Evolutionary conservation across 2,797 vertebrate genomes (phyloP).

Genomic region (Chloroceryle inda): DNA sequence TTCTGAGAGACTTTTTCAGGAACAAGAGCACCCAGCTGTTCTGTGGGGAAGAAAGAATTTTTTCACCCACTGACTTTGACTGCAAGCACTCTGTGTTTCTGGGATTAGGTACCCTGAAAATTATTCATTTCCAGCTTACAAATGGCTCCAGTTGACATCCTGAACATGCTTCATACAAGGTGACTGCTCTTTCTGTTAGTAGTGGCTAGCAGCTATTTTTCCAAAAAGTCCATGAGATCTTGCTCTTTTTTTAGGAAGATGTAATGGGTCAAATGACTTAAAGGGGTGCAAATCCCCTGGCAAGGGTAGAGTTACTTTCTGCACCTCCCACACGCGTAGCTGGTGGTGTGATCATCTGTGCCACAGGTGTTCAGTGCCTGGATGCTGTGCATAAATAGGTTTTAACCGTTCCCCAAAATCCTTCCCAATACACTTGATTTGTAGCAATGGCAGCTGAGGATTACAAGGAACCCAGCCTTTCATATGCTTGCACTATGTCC

Average conservation of each 20-base stretch:
- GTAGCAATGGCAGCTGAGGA: slow-evolving; percentile 62
- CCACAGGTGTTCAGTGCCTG: slow-evolving; percentile 27
- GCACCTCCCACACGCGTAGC: slow-evolving; percentile 4
- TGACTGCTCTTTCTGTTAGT: background rate
- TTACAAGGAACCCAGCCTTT: slow-evolving; percentile 39
- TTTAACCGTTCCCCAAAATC: slow-evolving; percentile 54
- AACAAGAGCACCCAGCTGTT: background rate
- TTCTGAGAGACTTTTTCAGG: background rate
- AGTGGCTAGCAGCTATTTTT: slow-evolving; percentile 8
- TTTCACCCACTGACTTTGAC: background rate
- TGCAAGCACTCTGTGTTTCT: background rate
- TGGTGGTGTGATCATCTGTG: background rate
- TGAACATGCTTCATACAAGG: background rate
- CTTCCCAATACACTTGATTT: slow-evolving; percentile 57
- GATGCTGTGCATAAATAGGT: slow-evolving; percentile 40
- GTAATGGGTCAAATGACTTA: slow-evolving; percentile 20
- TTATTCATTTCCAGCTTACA: background rate
- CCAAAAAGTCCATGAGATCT: background rate
- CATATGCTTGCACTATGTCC: background rate
- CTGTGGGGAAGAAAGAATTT: background rate
- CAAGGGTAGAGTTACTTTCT: slow-evolving; percentile 34
- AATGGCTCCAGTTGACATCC: background rate
- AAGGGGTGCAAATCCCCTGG: slow-evolving; percentile 20
- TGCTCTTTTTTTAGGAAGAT: slow-evolving; percentile 28
- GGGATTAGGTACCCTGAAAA: background rate